Evolutionary conservation across 2,888 invertebrate genomes (phyloP).

Genomic region (Exephanes ischioxanthus): DNA sequence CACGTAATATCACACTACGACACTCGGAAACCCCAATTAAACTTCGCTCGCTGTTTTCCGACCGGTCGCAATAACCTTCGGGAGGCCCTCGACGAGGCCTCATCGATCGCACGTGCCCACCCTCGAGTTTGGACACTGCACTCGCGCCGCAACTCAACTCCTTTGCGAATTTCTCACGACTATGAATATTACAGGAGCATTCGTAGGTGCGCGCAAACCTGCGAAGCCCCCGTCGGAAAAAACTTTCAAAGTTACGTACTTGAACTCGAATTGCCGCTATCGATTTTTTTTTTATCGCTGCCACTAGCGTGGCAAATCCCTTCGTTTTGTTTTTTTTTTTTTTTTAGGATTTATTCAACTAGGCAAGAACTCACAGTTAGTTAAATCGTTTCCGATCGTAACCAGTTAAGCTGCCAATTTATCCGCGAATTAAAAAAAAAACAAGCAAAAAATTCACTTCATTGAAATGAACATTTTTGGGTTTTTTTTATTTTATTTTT

Average conservation of each 20-base stretch:
- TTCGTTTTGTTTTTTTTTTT: too few relatives aligned
- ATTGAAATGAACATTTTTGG: too few relatives aligned
- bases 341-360: background rate
- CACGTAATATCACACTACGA: background rate
- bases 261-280: background rate
- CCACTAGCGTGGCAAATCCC: background rate
- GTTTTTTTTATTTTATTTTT: background rate
- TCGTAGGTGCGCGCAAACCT: background rate
- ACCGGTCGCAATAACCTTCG: conserved; percentile 34
- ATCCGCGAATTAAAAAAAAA: too few relatives aligned
- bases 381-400: too few relatives aligned
- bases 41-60: conserved; percentile 33
- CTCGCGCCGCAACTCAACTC: conserved; percentile 17
- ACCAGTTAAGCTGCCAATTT: too few relatives aligned
- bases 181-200: conserved; percentile 44
- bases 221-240: background rate
- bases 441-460: too few relatives aligned
- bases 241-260: background rate
- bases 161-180: conserved; percentile 39
- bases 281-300: background rate
- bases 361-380: too few relatives aligned
- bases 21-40: conserved; percentile 18
- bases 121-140: background rate
- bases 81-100: conserved; percentile 22
- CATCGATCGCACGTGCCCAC: conserved; percentile 50